These are phyloP conservation scores for Lamellibrachia luymesi DNA, from an alignment of 1,140 invertebrate species.

Conservation along the genomic window DNA sequence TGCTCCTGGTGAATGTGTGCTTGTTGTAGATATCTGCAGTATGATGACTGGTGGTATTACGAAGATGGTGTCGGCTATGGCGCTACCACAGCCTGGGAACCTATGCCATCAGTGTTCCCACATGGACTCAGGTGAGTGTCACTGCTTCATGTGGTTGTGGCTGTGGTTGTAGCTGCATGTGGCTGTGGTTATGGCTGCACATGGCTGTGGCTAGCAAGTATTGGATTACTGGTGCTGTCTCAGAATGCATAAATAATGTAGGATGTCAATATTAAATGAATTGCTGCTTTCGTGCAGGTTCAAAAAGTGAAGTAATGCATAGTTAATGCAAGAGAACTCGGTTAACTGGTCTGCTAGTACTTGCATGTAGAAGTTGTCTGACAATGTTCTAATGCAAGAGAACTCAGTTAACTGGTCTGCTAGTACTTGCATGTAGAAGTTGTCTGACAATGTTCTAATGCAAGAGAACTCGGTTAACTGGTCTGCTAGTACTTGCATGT, in stretches of 20 bases:
- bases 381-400: background rate
- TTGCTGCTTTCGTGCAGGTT: too few relatives aligned
- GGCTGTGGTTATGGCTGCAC: background rate
- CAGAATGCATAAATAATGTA: background rate
- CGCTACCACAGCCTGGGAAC: constrained; percentile 22
- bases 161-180: background rate
- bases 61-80: constrained; percentile 18
- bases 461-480: too few relatives aligned
- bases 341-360: background rate
- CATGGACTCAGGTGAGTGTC: constrained; percentile 23
- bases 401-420: too few relatives aligned
- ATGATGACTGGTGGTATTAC: constrained; percentile 25
- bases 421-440: too few relatives aligned
- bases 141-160: background rate
- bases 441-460: too few relatives aligned
- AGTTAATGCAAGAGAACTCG: background rate
- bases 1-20: background rate
- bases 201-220: too few relatives aligned
- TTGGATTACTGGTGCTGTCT: background rate
- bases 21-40: constrained; percentile 23
- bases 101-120: constrained; percentile 22
- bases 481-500: too few relatives aligned
- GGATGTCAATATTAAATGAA: too few relatives aligned
- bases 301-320: too few relatives aligned
- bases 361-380: background rate